phyloP scores from a whole-genome alignment of 2,113 vertebrate species.

The Danio rerio region DNA sequence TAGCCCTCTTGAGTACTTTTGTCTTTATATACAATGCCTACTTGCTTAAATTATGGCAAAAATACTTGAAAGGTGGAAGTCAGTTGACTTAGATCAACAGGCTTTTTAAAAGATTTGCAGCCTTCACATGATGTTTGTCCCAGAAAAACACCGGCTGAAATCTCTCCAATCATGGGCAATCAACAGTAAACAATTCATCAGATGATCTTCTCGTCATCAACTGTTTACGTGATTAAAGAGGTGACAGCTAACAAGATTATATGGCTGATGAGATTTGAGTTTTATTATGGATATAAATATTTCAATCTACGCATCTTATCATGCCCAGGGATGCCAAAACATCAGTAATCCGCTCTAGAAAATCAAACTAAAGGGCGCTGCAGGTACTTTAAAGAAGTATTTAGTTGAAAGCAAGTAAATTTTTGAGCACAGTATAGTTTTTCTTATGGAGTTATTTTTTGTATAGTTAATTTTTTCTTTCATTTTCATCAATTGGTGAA shows the following conservation, averaged over 20 bases:
- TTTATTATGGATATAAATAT: neutral
- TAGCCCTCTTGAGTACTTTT: too few species aligned
- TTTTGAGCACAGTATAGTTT: too few species aligned
- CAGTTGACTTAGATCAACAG: conserved; percentile 39
- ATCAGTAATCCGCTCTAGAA: conserved; percentile 1
- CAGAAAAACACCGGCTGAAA: conserved; percentile 16
- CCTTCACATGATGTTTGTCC: conserved; percentile 32
- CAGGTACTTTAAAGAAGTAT: neutral
- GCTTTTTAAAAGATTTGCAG: conserved; percentile 27
- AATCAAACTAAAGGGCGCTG: neutral
- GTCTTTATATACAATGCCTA: neutral
- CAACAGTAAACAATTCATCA: conserved; percentile 21
- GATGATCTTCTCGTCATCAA: conserved; percentile 5
- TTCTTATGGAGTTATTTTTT: too few species aligned
- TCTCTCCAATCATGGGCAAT: conserved; percentile 31
- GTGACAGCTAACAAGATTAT: conserved; percentile 27
- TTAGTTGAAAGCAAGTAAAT: neutral
- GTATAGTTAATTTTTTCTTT: too few species aligned
- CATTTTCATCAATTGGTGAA: too few species aligned
- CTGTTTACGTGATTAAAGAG: conserved; percentile 11
- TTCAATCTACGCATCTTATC: conserved; percentile 11
- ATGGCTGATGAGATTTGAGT: conserved; percentile 8
- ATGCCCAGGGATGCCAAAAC: conserved; percentile 34
- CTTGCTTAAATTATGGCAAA: neutral
- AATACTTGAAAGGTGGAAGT: neutral